Percentiles rank a stretch among this genome's conserved stretches.
Conservation (phyloP, 2,888 invertebrate species). For the Brachyptera risi region DNA sequence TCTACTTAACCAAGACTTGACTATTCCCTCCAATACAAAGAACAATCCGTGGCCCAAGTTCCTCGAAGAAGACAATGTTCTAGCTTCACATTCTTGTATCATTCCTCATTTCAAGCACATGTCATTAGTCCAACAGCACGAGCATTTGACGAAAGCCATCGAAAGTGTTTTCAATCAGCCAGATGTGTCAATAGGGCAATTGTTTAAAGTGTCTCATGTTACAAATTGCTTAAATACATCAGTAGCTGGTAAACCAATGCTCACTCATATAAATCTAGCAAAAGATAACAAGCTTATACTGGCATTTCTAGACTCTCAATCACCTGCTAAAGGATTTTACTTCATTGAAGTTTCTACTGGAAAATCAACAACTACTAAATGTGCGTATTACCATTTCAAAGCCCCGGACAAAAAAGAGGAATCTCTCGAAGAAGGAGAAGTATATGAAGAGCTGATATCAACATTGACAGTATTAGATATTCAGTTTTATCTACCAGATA, state of each 20-base stretch:
- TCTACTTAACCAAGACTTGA: slow-evolving; percentile 69
- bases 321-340: slow-evolving; percentile 48
- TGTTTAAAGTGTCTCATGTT: slow-evolving; percentile 55
- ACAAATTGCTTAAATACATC: slow-evolving; percentile 46
- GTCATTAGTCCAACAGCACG: slow-evolving; percentile 79
- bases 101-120: slow-evolving; percentile 69
- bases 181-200: slow-evolving; percentile 58
- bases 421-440: not conserved
- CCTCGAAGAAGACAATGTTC: slow-evolving; percentile 66
- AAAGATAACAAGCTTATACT: slow-evolving; percentile 52
- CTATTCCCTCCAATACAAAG: slow-evolving; percentile 63
- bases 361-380: slow-evolving; percentile 44
- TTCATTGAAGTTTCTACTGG: slow-evolving; percentile 51
- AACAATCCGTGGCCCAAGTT: slow-evolving; percentile 76
- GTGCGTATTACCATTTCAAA: slow-evolving; percentile 53
- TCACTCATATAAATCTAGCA: slow-evolving; percentile 51
- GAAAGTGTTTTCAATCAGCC: slow-evolving; percentile 55
- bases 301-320: slow-evolving; percentile 45
- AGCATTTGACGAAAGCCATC: slow-evolving; percentile 61
- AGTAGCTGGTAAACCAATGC: slow-evolving; percentile 39
- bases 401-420: slow-evolving; percentile 36
- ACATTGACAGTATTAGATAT: not conserved
- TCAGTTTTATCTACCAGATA: slow-evolving; percentile 70
- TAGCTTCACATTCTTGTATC: slow-evolving; percentile 65
- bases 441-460: no score